Evolutionary conservation across 2,113 vertebrate genomes (phyloP).

Genomic region (Rhagologus leucostigma): DNA sequence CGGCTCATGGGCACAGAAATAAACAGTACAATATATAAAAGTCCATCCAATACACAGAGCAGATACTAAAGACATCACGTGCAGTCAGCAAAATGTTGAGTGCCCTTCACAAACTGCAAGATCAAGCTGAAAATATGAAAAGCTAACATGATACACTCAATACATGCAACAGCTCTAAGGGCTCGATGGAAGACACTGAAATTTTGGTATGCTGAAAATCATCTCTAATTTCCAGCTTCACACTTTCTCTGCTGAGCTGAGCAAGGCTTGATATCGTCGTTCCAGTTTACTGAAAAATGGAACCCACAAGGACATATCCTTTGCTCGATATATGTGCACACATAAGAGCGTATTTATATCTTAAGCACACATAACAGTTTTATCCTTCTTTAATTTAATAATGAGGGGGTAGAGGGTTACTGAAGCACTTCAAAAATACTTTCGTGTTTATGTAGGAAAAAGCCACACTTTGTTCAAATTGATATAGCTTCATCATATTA

Average conservation of each 20-base stretch:
- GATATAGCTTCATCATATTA: not conserved
- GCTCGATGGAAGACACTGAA: not conserved
- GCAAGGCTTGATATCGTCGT: not conserved
- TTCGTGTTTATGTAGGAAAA: not conserved
- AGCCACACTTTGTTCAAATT: not conserved
- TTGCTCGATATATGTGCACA: not conserved
- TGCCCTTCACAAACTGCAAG: not conserved
- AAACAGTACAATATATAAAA: not conserved
- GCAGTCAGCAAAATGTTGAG: not conserved
- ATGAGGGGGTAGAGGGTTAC: not conserved
- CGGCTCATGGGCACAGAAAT: not conserved
- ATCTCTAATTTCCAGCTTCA: not conserved
- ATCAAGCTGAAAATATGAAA: not conserved
- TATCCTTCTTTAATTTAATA: not conserved
- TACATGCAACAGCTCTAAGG: not conserved
- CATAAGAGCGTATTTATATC: not conserved
- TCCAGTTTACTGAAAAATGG: not conserved
- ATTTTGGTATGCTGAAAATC: not conserved
- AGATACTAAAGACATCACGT: not conserved
- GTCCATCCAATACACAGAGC: not conserved
- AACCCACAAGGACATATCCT: not conserved
- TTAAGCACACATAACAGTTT: not conserved
- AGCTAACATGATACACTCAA: not conserved
- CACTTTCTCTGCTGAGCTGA: not conserved
- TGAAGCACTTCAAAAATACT: not conserved